Evolutionary conservation across 2,888 invertebrate genomes (phyloP).

Genomic region (Encarsia formosa): DNA sequence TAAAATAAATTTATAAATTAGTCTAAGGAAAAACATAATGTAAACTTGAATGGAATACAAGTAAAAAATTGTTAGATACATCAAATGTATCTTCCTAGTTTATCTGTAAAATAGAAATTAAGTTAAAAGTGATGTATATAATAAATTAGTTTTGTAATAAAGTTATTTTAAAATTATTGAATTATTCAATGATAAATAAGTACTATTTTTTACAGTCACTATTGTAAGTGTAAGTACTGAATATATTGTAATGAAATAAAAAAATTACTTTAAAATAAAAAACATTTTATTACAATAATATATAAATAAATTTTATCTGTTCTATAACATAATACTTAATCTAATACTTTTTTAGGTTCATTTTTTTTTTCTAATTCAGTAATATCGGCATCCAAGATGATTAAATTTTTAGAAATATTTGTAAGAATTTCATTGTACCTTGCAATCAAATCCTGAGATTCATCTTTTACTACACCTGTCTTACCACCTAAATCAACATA

Average conservation of each 20-base stretch:
- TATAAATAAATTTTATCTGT: conserved; percentile 21
- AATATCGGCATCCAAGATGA: conserved; percentile 50
- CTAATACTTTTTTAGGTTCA: conserved; percentile 43
- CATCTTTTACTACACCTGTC: conserved; percentile 44
- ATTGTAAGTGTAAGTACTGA: conserved; percentile 43
- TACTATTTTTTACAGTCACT: conserved; percentile 42
- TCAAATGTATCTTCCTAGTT: too few relatives aligned
- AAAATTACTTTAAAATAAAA: too few relatives aligned
- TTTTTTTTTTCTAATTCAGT: conserved; percentile 51
- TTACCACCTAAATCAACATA: conserved; percentile 50
- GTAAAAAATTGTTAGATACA: too few relatives aligned
- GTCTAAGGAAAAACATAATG: conserved; percentile 30
- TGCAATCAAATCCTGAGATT: conserved; percentile 49
- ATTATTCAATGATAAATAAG: conserved; percentile 37
- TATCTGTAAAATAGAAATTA: too few relatives aligned
- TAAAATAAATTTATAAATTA: conserved; percentile 31
- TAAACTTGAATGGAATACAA: conserved; percentile 4
- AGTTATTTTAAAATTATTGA: conserved; percentile 41
- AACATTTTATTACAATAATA: conserved; percentile 27
- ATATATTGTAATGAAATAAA: conserved; percentile 33
- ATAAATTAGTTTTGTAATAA: conserved; percentile 40
- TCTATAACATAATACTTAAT: conserved; percentile 30
- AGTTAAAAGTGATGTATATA: conserved; percentile 33
- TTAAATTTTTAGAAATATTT: conserved; percentile 52
- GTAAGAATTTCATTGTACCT: conserved; percentile 54